Evolutionary conservation across 2,113 vertebrate genomes (phyloP), one percentile per base, ranked within the genome.

Genomic region (Cyprinodon tularosa): DNA sequence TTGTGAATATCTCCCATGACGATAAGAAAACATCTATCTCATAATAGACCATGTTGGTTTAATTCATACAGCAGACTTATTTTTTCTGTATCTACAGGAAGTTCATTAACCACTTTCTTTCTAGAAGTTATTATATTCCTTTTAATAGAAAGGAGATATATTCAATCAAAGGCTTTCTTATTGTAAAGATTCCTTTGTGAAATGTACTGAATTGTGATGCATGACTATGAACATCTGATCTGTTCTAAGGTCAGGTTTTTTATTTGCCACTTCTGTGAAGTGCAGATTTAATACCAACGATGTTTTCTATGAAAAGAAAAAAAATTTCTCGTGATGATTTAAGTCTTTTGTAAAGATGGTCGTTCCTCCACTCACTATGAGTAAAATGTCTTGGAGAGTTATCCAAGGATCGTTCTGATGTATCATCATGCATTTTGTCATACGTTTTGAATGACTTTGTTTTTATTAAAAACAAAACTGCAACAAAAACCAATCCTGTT

Each of bases 311-410:
- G 29, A 9, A 17, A 17, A 57, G 22, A 53, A 2, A n/a, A n/a
- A 57, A 17, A 20, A 20, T 15, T 53, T 57, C 17, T 50, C 50
- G n/a, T 60, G 17, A 57, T 57, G 7, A 57, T 57, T 57, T 57
- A 29, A 61, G 53, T 75, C 65, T 75, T 75, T 75, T 29, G 17
- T 47, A 47, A 75, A 62, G 65, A 62, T 20, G 9, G 50, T 9
- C 14, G 8, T n/a, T 57, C 50, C 50, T 57, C 50, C 50, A 57
- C 50, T 53, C 5, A 4, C 3, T n/a, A 20, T 61, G 40, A 61
- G 29, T 47, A n/a, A 8, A 1, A 3, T 64, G 64, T 66, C 64
- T 65, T 44, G 63, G 22, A 47, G 64, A 39, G 37, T 36, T 74
- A 6, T 61, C 4, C 12, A 47, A 60, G 64, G 44, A 14, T 66